These are phyloP conservation scores for Syngnathus scovelli DNA, from an alignment of 2,113 vertebrate species.

Conservation along the genomic window DNA sequence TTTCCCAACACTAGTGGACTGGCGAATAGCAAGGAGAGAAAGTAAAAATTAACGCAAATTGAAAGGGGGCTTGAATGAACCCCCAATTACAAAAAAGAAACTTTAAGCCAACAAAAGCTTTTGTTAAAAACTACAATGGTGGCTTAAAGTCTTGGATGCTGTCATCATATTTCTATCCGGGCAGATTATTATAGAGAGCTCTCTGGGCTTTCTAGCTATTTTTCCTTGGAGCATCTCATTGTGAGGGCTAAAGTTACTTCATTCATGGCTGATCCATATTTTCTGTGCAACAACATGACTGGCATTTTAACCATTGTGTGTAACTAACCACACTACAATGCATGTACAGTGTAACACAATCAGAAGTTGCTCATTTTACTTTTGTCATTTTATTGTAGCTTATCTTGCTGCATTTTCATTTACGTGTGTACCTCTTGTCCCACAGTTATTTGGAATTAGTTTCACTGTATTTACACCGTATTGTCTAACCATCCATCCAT, in stretches of 20 bases:
- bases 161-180: conserved; percentile 11
- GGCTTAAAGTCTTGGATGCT: conserved; percentile 9
- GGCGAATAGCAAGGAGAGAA: too few species aligned
- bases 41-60: not conserved
- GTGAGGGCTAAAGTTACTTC: not conserved
- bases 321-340: too few species aligned
- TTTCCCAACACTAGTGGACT: too few species aligned
- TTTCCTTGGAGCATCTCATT: conserved; percentile 5
- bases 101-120: conserved; percentile 7
- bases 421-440: too few species aligned
- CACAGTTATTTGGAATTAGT: too few species aligned
- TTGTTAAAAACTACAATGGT: conserved; percentile 11
- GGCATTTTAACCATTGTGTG: not conserved
- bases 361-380: too few species aligned
- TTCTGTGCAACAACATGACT: not conserved
- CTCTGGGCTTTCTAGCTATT: conserved; percentile 1
- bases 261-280: conserved; percentile 5
- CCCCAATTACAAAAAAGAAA: conserved; percentile 1
- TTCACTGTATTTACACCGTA: too few species aligned
- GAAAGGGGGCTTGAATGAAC: not conserved
- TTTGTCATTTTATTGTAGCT: too few species aligned
- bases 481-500: too few species aligned
- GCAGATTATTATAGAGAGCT: conserved; percentile 22
- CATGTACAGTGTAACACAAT: too few species aligned
- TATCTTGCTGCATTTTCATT: too few species aligned